These are phyloP conservation scores for Pterobdella sp. DNA, from an alignment of 2,888 invertebrate species.

Conservation along the genomic window DNA sequence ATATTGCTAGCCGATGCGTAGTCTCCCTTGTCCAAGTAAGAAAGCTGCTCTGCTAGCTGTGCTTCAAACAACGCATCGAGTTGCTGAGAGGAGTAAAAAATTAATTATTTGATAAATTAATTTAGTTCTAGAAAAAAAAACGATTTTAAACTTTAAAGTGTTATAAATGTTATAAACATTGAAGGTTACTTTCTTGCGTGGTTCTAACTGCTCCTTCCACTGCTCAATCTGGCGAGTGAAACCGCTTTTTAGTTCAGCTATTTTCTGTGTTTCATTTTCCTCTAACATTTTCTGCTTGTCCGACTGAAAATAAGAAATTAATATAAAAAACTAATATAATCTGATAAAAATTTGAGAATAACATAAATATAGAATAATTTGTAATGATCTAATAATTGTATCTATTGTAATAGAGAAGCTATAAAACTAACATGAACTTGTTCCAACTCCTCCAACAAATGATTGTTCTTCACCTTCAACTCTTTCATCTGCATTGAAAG, in stretches of 20 bases:
- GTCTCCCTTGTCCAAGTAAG: slow-evolving; percentile 12
- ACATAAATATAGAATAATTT: too few relatives aligned
- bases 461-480: slow-evolving; percentile 76
- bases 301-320: slow-evolving; percentile 44
- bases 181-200: slow-evolving; percentile 73
- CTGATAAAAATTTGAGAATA: too few relatives aligned
- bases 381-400: too few relatives aligned
- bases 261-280: slow-evolving; percentile 87
- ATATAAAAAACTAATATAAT: neutral
- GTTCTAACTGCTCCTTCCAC: slow-evolving; percentile 82
- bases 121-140: neutral
- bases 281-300: slow-evolving; percentile 69
- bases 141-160: neutral
- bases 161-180: too few relatives aligned
- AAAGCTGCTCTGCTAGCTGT: neutral
- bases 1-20: slow-evolving; percentile 6
- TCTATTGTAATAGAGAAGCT: neutral
- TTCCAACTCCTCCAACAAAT: slow-evolving; percentile 78
- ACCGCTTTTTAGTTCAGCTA: slow-evolving; percentile 82
- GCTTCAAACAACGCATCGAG: slow-evolving; percentile 13
- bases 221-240: slow-evolving; percentile 76
- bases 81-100: slow-evolving; percentile 10
- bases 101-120: neutral
- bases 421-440: slow-evolving; percentile 65
- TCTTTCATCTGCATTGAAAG: slow-evolving; percentile 70